These are phyloP conservation scores for Lophotriccus pileatus DNA, from an alignment of 2,797 vertebrate species.

Conservation along the genomic window DNA sequence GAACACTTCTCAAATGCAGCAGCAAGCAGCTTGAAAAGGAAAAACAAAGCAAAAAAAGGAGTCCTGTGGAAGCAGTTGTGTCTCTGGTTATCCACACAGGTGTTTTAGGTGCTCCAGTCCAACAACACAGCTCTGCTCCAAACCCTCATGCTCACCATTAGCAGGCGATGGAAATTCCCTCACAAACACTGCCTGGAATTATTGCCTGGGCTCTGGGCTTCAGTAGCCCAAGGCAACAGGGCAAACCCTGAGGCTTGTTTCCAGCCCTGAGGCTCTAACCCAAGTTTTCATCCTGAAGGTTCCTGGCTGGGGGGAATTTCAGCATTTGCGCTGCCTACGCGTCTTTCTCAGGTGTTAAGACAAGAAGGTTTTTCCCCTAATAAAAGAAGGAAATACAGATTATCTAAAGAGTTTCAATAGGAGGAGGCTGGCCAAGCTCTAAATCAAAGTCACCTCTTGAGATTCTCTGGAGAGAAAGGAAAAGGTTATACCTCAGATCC, in stretches of 20 bases:
- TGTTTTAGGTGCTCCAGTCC: neutral
- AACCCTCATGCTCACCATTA: neutral
- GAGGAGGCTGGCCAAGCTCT: neutral
- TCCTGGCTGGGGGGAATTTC: neutral
- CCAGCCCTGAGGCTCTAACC: neutral
- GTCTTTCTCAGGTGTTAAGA: neutral
- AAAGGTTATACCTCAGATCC: neutral
- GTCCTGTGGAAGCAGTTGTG: neutral
- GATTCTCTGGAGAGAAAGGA: neutral
- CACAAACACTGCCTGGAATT: neutral
- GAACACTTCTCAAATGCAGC: neutral
- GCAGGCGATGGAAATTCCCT: neutral
- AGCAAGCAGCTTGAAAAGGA: neutral
- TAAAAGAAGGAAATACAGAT: neutral
- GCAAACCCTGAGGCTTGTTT: neutral
- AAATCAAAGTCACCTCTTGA: slow-evolving; percentile 29
- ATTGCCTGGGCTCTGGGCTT: neutral
- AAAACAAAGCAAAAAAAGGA: neutral
- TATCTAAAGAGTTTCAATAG: neutral
- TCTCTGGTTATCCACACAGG: neutral
- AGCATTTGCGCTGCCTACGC: neutral
- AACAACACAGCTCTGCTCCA: neutral
- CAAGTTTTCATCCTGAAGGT: neutral
- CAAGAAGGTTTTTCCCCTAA: neutral
- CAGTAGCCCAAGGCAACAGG: neutral